Evolutionary conservation across 1,140 invertebrate species (phyloP), one percentile per base, ranked within the genome.

Genomic region (Maconellicoccus hirsutus): DNA sequence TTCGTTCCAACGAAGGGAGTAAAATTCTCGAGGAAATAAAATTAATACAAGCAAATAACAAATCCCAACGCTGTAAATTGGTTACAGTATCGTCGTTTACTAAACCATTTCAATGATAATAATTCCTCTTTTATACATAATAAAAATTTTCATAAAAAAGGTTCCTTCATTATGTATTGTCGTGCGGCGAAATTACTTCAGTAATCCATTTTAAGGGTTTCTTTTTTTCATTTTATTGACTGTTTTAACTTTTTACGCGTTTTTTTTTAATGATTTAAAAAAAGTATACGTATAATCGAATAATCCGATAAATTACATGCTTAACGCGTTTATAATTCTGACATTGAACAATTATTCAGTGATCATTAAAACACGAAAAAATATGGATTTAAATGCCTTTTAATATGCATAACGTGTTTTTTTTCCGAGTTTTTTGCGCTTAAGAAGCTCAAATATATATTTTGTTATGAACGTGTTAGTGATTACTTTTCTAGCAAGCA

Each of bases 141-240:
- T 52, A 52, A 52, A 52, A 52, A 52, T 52, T 52, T 52, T 52
- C n/a, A 52, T 52, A 52, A 52, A 52, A 52, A 52, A 16, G 42
- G 42, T 14, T 52, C n/a, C 42, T 16, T 52, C 12, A 2, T 52
- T 16, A 52, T 52, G n/a, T 52, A 52, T 52, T 52, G 6, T 52
- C n/a, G 42, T 52, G n/a, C 42, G 29, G 29, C 42, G 42, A 52
- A 52, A 52, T 52, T 52, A 52, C 42, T 3, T 52, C 42, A 19
- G n/a, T 52, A 52, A 52, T 52, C n/a, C 42, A 52, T 52, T 19
- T 14, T 52, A 14, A 19, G n/a, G 42, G 3, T 52, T 52, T 8
- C n/a, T 52, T 52, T 16, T 52, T 16, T 52, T 52, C n/a, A 52
- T 16, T 52, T 33, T 33, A 33, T 33, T 6, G 29, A 33, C 12